Base-by-base conservation (phyloP, 2,888 invertebrate genomes). In the Ophion costatus region DNA sequence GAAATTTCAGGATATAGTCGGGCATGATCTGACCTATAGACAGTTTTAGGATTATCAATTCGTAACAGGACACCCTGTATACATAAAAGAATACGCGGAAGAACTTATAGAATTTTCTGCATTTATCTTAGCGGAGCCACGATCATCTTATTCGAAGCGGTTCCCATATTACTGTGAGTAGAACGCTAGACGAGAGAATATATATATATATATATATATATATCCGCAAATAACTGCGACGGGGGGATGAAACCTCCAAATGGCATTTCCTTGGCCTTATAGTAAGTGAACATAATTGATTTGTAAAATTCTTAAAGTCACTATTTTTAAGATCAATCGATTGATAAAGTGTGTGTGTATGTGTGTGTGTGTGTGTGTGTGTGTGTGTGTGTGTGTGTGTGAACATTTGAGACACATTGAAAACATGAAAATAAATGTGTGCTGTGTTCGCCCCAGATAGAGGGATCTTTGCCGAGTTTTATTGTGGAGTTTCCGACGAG, bases 41-140 rank as follows among this genome's bases (percentile, higher is more conserved):
- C 29, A 29, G 29, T 29, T 29, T 2, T 4, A 29, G 29, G 4
- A 29, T 29, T 29, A 29, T 29, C 4, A 2, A 29, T 29, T 29
- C 29, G 0, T 4, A 29, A 29, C 29, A 29, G 29, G 29, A 29
- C 29, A 29, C 29, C 29, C 29, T 29, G 4, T 51, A 24, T 74
- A n/a, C 20, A 42, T 38, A 61, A 11, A 20, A 51, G 64, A 71
- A 78, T 42, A 78, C 45, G 74, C 74, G 33, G 64, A 74, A 75
- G 81, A 84, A 74, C 24, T 81, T 78, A 75, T 81, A 69, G 56
- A 81, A 64, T 73, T 81, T 75, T 81, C 78, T 70, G 66, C 81
- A 64, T 75, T 81, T 84, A 78, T 78, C 78, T 78, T 51, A 64
- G 64, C 66, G 61, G 66, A 64, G 69, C 84, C 51, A 57, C 61